A percentile compares a stretch with the other conserved stretches of the same genome.
These are phyloP conservation scores for Aphelocoma californica DNA, from an alignment of 2,797 vertebrate genomes.

Conservation along the genomic window DNA sequence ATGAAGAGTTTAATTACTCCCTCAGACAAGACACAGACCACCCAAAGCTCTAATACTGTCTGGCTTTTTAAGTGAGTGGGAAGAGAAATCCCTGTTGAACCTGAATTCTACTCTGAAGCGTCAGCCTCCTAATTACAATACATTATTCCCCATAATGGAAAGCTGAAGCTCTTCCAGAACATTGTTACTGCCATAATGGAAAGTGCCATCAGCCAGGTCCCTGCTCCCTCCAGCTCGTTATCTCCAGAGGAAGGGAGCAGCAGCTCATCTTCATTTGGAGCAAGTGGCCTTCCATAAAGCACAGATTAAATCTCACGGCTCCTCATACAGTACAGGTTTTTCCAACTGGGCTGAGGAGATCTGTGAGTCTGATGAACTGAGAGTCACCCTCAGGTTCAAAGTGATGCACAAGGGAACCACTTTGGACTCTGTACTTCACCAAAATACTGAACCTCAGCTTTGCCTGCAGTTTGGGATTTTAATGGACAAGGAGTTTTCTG, in stretches of 20 bases:
- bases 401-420: background rate
- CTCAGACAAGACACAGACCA: background rate
- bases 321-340: fast-evolving
- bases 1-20: background rate
- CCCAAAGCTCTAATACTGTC: background rate
- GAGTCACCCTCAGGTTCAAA: background rate
- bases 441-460: fast-evolving
- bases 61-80: background rate
- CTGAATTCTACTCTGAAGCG: background rate
- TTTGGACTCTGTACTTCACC: background rate
- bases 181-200: background rate
- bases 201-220: background rate
- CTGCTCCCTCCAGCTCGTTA: background rate
- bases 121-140: background rate
- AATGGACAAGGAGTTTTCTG: background rate
- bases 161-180: background rate
- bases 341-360: background rate
- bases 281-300: background rate
- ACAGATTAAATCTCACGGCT: background rate
- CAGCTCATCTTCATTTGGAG: background rate
- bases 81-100: background rate
- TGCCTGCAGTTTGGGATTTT: background rate
- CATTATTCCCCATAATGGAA: background rate
- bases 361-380: background rate
- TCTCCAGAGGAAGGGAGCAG: background rate